Evolutionary conservation across 1,140 invertebrate genomes (phyloP), one percentile per base, ranked within the genome.

Genomic region (Drosophila kanapiae): DNA sequence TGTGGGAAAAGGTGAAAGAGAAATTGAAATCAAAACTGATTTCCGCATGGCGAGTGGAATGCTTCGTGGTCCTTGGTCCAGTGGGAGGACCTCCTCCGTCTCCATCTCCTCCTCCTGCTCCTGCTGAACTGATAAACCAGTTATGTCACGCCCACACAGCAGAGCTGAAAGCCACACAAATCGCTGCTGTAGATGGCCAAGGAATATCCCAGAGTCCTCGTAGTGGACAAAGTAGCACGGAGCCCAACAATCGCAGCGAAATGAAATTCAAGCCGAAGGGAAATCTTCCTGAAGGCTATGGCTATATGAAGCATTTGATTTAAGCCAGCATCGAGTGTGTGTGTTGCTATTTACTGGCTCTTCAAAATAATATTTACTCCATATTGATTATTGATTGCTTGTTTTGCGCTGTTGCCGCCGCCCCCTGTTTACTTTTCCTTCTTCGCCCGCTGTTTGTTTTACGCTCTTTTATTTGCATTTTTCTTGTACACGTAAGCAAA

Each of bases 21-120:
- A 72, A 75, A 81, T 78, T 75, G 57, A 74, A 82, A 78, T 69
- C 63, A 72, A 49, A 60, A 64, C 60, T 78, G 77, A 84, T 80
- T 80, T 84, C 71, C 72, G 62, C 43, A 40, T 64, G 47, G n/a
- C 49, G 23, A 37, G 60, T 35, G 59, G 68, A 11, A 27, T 38
- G 33, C 53, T 53, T 33, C 29, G 8, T 31, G 23, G 48, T 45
- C 23, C 35, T 40, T 60, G 58, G 68, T 47, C 51, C 40, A 56
- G 54, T 68, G 67, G 38, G 16, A 14, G 54, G 8, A 33, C 33
- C n/a, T 35, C 35, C 33, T 13, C 37, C n/a, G n/a, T n/a, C n/a
- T n/a, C n/a, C n/a, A n/a, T n/a, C 23, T 14, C 13, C 49, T 11
- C 29, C 31, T 18, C 13, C 10, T n/a, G 29, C 31, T 31, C 31